Evolutionary conservation across 1,140 invertebrate species (phyloP), one percentile per base, ranked within the genome.

Genomic region (Heliconius eleuchia): DNA sequence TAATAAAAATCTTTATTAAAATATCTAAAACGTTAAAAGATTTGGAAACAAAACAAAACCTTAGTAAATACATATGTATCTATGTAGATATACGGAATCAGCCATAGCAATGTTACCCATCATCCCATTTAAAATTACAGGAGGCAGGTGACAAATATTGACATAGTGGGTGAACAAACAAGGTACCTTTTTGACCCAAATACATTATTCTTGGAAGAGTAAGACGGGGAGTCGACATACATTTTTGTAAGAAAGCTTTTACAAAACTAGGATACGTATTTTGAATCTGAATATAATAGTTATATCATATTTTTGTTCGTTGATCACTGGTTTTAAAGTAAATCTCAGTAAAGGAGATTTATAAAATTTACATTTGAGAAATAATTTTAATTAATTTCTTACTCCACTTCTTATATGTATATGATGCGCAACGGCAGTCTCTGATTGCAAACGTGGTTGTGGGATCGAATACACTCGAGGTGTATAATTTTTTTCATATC

Each of bases 171-270:
- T 81, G 76, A 50, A 75, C 80, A 78, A 81, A 81, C 78, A 83
- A 66, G 11, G 82, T 70, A 79, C 81, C 86, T 86, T 87, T 88
- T 86, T 89, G 87, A 90, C 86, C 88, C 87, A 87, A 89, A 89
- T 87, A 87, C 81, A 83, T 79, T 82, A 86, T 90, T 89, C 89
- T 79, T 71, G 57, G 89, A 89, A 89, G 76, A 82, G 78, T 79
- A 81, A 77, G 57, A 76, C 77, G 72, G 55, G 81, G 57, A 82
- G 81, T 77, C 55, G 73, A 71, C 7, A 42, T 39, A 72, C 30
- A 39, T 72, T 66, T 30, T 30, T 30, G 23, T 66, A 66, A 16
- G 23, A 2, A 30, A 66, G 27, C 60, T 66, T 30, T 66, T 66
- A 66, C 60, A 46, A 39, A 23, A 71, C 34, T 72, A 34, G 37